Conservation (phyloP, 1,140 invertebrate genomes). For the Caenorhabditis briggsae region DNA sequence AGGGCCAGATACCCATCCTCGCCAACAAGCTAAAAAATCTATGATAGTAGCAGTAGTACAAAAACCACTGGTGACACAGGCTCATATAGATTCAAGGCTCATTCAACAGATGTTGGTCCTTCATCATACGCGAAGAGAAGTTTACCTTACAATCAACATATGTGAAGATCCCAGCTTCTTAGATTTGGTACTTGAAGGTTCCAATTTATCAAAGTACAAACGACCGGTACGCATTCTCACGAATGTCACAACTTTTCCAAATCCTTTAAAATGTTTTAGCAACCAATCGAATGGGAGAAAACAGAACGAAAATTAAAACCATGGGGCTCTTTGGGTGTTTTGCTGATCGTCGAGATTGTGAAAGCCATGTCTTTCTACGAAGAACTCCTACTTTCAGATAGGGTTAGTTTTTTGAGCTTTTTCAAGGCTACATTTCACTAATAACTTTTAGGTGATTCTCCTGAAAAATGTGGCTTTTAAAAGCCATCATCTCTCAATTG, state of each 20-base stretch:
- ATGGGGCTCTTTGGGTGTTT: conserved; percentile 25
- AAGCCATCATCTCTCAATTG: conserved; percentile 31
- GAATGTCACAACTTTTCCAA: no score
- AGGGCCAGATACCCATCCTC: neutral
- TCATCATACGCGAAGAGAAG: neutral
- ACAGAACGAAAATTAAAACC: conserved; percentile 24
- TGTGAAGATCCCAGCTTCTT: conserved; percentile 19
- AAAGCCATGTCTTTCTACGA: neutral
- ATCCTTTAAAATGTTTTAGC: neutral
- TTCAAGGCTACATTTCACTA: no score
- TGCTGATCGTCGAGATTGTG: neutral
- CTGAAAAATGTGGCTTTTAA: conserved; percentile 45
- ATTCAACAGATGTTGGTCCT: neutral
- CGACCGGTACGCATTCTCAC: neutral
- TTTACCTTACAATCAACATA: neutral
- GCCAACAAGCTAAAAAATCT: neutral
- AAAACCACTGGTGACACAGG: neutral
- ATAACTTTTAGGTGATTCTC: conserved; percentile 6
- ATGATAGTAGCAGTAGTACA: neutral
- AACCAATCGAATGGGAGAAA: neutral
- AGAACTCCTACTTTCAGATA: conserved; percentile 6
- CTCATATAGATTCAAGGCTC: neutral
- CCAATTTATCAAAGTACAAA: neutral
- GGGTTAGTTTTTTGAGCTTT: neutral
- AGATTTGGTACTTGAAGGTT: neutral